Conservation (phyloP, 2,797 vertebrate species). For the Pachyuromys duprasi region DNA sequence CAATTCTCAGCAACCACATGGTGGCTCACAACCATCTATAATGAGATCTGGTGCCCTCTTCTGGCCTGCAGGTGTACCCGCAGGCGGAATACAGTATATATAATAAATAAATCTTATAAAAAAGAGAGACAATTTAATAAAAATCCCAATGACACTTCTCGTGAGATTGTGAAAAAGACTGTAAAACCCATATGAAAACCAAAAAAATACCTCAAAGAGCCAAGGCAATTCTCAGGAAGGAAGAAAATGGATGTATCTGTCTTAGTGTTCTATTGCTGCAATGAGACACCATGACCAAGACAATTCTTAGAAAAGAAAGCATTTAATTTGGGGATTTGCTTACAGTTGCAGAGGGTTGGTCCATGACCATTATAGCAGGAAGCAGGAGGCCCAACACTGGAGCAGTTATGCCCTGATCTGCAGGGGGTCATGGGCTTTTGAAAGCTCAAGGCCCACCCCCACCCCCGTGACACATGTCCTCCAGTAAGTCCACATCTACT, state of each 20-base stretch:
- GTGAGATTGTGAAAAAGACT: neutral
- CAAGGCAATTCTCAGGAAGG: neutral
- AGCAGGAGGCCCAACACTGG: too few species aligned
- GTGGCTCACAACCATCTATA: too few species aligned
- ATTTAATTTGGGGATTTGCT: neutral
- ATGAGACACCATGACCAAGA: accelerated
- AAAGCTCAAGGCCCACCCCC: neutral
- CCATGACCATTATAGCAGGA: neutral
- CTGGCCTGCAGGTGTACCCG: too few species aligned
- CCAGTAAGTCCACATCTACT: neutral
- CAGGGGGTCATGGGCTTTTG: neutral
- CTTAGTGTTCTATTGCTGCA: neutral
- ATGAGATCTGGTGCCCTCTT: too few species aligned
- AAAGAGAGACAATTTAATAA: too few species aligned
- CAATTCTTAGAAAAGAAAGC: neutral
- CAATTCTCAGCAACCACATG: too few species aligned
- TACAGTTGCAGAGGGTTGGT: neutral
- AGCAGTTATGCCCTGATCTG: too few species aligned
- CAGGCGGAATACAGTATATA: too few species aligned
- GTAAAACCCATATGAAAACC: neutral
- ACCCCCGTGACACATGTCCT: neutral
- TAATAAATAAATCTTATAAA: too few species aligned
- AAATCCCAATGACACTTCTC: too few species aligned
- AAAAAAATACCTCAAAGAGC: neutral
- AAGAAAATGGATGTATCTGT: neutral